Percentiles rank a stretch among this genome's conserved stretches.
Evolutionary conservation across 2,888 invertebrate species (phyloP).

Genomic region (Crepidodera aurea): DNA sequence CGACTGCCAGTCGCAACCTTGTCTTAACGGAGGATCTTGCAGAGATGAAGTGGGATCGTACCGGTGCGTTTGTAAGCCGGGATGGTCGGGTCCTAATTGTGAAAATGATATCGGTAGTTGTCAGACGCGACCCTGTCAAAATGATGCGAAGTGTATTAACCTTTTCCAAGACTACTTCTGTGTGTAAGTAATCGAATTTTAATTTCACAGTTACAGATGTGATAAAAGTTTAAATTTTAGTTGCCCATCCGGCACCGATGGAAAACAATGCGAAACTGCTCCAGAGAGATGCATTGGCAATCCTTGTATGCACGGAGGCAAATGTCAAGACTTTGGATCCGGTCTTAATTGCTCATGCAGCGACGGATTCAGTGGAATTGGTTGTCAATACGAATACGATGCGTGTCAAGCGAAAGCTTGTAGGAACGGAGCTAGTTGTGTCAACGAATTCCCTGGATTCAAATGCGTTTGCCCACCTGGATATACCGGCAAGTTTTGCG

Average conservation of each 20-base stretch:
- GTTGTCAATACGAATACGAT: constrained; percentile 93
- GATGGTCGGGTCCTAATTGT: constrained; percentile 88
- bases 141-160: constrained; percentile 90
- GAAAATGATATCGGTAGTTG: constrained; percentile 90
- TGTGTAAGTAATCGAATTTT: constrained; percentile 82
- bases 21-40: constrained; percentile 89
- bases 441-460: constrained; percentile 85
- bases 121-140: constrained; percentile 86
- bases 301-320: constrained; percentile 95
- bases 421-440: constrained; percentile 91
- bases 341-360: constrained; percentile 94
- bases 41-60: constrained; percentile 86
- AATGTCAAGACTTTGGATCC: constrained; percentile 95
- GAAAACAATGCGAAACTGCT: constrained; percentile 95
- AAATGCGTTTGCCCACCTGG: constrained; percentile 88
- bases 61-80: constrained; percentile 81
- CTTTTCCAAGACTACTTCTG: constrained; percentile 91
- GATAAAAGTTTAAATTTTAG: no score
- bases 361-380: constrained; percentile 74
- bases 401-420: constrained; percentile 91
- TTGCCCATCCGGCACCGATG: constrained; percentile 94
- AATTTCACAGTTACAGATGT: no score
- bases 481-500: constrained; percentile 80
- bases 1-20: constrained; percentile 86
- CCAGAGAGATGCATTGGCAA: constrained; percentile 93